A percentile compares a stretch with the other conserved stretches of the same genome.
phyloP scores from a whole-genome alignment of 1,140 invertebrate genomes.

The Megalopta genalis region DNA sequence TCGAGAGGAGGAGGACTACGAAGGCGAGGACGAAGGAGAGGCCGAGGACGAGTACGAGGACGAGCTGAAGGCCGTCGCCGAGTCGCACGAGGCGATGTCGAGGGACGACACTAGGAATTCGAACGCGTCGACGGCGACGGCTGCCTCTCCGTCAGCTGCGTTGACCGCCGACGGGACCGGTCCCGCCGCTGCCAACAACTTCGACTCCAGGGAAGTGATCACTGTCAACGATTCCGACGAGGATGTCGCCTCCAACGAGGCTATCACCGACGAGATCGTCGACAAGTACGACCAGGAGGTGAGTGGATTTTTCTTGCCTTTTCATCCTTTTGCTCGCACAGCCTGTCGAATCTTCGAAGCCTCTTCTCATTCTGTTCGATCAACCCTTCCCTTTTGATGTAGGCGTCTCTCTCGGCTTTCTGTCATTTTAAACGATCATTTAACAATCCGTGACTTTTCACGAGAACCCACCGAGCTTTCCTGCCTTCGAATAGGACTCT shows the following conservation, averaged over 20 bases:
- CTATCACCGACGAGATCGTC: slow-evolving; percentile 56
- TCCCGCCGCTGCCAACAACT: slow-evolving; percentile 44
- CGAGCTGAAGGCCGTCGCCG: slow-evolving; percentile 70
- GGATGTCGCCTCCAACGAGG: slow-evolving; percentile 63
- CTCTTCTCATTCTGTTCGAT: no score
- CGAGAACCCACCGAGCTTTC: no score
- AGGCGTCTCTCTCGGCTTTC: no score
- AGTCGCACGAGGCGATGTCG: slow-evolving; percentile 73
- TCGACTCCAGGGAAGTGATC: slow-evolving; percentile 65
- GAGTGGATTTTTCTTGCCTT: not conserved
- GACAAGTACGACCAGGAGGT: slow-evolving; percentile 55
- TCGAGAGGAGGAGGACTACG: slow-evolving; percentile 29
- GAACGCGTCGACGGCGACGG: slow-evolving; percentile 43
- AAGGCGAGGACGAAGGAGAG: slow-evolving; percentile 31
- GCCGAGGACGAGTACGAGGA: slow-evolving; percentile 72
- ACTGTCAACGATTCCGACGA: slow-evolving; percentile 62
- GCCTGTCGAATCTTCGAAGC: no score
- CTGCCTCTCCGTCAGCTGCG: not conserved
- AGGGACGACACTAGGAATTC: slow-evolving; percentile 66
- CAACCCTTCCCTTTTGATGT: no score
- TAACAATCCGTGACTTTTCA: no score
- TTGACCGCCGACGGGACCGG: not conserved
- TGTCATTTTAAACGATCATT: no score
- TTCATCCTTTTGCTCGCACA: not conserved
- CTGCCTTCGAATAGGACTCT: no score